Conservation (phyloP, 1,140 invertebrate species). For the Panulirus ornatus region DNA sequence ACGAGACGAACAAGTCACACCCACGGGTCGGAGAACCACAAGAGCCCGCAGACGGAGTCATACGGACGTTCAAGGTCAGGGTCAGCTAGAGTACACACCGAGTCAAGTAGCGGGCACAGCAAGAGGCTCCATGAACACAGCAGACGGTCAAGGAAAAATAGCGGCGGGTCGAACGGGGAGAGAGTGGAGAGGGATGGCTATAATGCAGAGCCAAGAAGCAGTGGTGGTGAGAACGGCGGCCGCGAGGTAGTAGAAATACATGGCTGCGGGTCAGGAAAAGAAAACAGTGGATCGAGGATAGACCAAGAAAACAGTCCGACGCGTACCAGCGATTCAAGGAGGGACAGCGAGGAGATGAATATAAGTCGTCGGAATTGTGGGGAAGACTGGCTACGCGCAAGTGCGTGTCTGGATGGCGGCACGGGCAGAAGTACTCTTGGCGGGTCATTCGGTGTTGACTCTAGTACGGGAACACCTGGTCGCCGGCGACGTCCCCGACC, state of each 20-base stretch:
- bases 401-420: neutral
- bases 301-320: neutral
- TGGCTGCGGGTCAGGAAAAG: neutral
- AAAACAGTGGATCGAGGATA: neutral
- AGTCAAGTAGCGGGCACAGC: neutral
- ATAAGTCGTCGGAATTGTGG: neutral
- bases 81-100: neutral
- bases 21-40: neutral
- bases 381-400: neutral
- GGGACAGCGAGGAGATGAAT: neutral
- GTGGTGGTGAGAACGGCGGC: neutral
- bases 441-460: neutral
- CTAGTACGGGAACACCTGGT: neutral
- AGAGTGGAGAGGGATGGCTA: neutral
- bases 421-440: neutral
- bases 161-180: neutral
- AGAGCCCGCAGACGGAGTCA: neutral
- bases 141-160: neutral
- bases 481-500: conserved; percentile 49
- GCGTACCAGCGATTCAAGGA: neutral
- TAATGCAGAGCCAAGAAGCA: neutral
- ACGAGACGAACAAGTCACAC: neutral
- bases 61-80: too few relatives aligned
- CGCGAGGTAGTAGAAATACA: neutral
- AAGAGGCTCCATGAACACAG: neutral